phyloP scores from a whole-genome alignment of 2,797 vertebrate genomes.

The Malurus splendens region DNA sequence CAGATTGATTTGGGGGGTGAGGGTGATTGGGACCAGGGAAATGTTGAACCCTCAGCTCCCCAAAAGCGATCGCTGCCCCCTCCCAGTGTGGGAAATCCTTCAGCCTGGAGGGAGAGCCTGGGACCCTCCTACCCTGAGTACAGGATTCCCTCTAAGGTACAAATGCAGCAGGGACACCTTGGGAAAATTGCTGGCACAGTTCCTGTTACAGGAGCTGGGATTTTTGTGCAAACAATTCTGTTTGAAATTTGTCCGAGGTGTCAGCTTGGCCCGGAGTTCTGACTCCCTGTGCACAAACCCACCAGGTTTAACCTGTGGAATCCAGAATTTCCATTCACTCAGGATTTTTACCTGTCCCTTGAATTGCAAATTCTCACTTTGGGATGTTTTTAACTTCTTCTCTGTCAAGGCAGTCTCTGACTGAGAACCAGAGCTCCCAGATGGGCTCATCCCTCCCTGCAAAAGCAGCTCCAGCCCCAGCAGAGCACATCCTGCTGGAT shows the following conservation, averaged over 20 bases:
- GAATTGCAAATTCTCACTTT: background rate
- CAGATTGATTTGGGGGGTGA: background rate
- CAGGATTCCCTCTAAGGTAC: background rate
- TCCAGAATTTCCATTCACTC: background rate
- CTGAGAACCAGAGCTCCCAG: background rate
- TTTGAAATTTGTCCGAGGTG: background rate
- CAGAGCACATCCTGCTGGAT: background rate
- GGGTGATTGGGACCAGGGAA: background rate
- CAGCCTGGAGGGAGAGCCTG: background rate
- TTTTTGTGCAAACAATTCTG: accelerated
- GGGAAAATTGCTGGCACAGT: background rate
- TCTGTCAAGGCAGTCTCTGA: background rate
- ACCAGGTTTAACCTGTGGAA: background rate
- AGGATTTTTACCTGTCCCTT: background rate
- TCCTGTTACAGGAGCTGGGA: background rate
- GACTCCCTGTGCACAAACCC: background rate
- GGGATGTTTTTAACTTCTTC: background rate
- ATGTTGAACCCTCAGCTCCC: background rate
- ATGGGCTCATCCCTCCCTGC: background rate
- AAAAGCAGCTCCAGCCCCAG: background rate
- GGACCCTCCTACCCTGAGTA: background rate
- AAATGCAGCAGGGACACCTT: background rate
- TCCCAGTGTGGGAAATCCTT: background rate
- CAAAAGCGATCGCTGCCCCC: background rate
- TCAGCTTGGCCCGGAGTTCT: background rate